These are phyloP conservation scores for Conomelus anceps DNA, from an alignment of 2,888 invertebrate genomes.

Conservation along the genomic window DNA sequence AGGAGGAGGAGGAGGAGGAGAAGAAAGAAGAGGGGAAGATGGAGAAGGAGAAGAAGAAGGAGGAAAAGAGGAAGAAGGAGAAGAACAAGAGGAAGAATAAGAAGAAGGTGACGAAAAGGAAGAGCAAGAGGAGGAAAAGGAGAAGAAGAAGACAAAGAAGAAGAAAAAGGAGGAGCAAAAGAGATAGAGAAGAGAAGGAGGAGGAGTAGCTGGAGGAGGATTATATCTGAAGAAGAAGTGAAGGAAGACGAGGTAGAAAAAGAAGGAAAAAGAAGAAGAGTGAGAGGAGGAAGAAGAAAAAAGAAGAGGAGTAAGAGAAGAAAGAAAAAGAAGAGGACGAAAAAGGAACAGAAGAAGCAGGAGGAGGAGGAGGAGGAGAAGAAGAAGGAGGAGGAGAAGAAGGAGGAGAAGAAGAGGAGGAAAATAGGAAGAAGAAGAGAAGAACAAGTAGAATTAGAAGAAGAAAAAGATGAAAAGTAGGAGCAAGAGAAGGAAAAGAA, in stretches of 20 bases:
- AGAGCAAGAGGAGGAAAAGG: neutral
- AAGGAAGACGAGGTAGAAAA: neutral
- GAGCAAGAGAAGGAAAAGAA: neutral
- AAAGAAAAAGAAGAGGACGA: neutral
- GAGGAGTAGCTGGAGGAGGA: neutral
- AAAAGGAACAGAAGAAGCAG: neutral
- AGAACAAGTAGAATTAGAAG: neutral
- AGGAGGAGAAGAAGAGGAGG: neutral
- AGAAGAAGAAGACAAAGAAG: neutral
- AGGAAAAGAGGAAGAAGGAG: neutral
- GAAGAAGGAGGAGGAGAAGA: neutral
- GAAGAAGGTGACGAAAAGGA: neutral
- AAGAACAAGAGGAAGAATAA: neutral
- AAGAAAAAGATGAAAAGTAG: neutral
- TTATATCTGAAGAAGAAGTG: neutral
- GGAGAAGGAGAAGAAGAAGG: neutral
- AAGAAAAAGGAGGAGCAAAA: neutral
- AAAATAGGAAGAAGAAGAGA: neutral
- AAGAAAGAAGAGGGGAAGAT: neutral
- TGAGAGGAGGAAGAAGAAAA: neutral
- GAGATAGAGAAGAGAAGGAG: conserved; percentile 15
- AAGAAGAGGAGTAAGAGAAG: neutral
- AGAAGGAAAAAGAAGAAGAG: neutral
- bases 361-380: neutral
- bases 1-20: conserved; percentile 5